phyloP scores from a whole-genome alignment of 2,113 vertebrate genomes.

The Sterna hirundo region DNA sequence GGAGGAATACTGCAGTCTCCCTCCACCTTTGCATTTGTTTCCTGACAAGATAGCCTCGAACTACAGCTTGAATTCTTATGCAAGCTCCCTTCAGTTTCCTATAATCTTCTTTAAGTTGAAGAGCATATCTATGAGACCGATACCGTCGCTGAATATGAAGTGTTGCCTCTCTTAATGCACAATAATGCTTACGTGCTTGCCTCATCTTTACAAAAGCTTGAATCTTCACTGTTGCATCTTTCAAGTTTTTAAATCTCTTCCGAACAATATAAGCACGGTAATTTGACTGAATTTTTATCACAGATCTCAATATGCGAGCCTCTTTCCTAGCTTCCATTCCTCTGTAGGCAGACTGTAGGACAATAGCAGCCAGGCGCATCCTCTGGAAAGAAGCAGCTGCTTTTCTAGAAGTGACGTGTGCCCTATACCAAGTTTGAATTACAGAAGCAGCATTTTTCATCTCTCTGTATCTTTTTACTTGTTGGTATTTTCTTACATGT shows the following conservation, averaged over 20 bases:
- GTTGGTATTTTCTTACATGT: constrained; percentile 63
- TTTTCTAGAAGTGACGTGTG: neutral
- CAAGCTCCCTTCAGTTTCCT: constrained; percentile 47
- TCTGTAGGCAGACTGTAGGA: constrained; percentile 73
- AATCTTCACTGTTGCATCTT: constrained; percentile 57
- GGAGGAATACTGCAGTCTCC: constrained; percentile 69
- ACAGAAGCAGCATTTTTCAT: constrained; percentile 50
- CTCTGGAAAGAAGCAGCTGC: constrained; percentile 52
- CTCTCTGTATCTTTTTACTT: constrained; percentile 59
- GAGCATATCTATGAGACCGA: neutral
- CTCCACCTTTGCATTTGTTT: constrained; percentile 52
- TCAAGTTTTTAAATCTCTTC: constrained; percentile 64
- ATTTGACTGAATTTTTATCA: constrained; percentile 73
- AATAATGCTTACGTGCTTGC: constrained; percentile 13
- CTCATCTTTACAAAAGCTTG: constrained; percentile 73
- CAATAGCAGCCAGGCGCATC: constrained; percentile 34
- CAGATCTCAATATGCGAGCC: neutral
- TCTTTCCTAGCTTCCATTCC: constrained; percentile 53
- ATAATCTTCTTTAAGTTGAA: constrained; percentile 27
- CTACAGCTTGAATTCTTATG: constrained; percentile 71
- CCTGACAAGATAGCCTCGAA: constrained; percentile 70
- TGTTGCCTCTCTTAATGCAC: neutral
- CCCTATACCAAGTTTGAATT: constrained; percentile 66
- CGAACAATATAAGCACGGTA: constrained; percentile 56
- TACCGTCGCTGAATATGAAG: constrained; percentile 58